Base-by-base conservation (phyloP, 1,140 invertebrate genomes). In the Araneus ventricosus region DNA sequence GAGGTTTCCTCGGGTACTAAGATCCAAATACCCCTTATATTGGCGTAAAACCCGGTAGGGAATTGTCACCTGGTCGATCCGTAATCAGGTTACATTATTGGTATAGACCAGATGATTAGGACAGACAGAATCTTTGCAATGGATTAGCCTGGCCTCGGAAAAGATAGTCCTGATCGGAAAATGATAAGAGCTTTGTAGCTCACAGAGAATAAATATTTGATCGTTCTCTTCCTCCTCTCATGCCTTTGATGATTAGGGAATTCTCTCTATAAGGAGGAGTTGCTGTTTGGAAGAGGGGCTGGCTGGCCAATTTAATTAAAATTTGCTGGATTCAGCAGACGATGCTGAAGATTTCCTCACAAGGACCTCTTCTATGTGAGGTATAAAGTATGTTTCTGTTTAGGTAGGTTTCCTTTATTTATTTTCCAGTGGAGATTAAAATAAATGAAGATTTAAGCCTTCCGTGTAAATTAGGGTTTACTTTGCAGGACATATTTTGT, bases 41-140 rank as follows among this genome's bases (percentile, higher is more conserved):
- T n/a, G 37, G 20, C 6, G 14, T 34, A 80, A 52, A 75, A 70
- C 45, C 57, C 17, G 67, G 24, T 59, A 4, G 39, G 45, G 70
- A 80, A 90, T 80, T 80, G 27, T 90, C 88, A 90, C 88, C 41
- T 80, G 45, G 70, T 39, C 70, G 41, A 79, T 90, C 70, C 7
- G 45, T 90, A 80, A 90, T 80, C 75, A 90, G 27, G 88, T 90
- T 90, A 90, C 52, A 57, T 79, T 80, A 37, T 67, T 59, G 37
- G 27, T 59, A 30, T 22, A 22, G 61, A 20, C n/a, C 41, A 3
- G 61, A n/a, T 41, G 37, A 70, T 88, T 70, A 88, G 37, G 17
- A 30, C 10, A 24, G 0, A 87, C 6, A 61, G 87, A 41, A 24
- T 45, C 84, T 86, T 61, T 34, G n/a, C 45, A 5, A 37, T 37